A percentile compares a stretch with the other conserved stretches of the same genome.
Conservation (phyloP, 2,888 invertebrate genomes). For the Cremastinae sp. region DNA sequence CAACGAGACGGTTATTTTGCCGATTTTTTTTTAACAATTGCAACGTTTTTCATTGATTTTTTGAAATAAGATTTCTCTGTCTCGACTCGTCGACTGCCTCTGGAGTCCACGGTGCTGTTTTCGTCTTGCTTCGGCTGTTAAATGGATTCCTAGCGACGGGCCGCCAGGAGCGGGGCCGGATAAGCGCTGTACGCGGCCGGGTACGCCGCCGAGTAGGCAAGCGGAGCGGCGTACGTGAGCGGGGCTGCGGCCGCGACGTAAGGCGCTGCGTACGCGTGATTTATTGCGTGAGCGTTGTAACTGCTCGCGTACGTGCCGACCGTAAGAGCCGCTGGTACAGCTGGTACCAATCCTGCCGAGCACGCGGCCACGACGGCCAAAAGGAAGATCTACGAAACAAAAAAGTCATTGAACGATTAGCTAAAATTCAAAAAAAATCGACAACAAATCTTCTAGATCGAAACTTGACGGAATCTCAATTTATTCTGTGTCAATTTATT, state of each 20-base stretch:
- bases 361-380: constrained; percentile 73
- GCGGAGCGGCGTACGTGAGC: constrained; percentile 66
- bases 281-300: constrained; percentile 88
- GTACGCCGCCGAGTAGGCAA: constrained; percentile 61
- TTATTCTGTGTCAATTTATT: too few relatives aligned
- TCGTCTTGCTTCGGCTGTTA: constrained; percentile 12
- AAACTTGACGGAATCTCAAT: too few relatives aligned
- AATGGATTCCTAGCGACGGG: constrained; percentile 69
- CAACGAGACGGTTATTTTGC: background rate
- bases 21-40: background rate
- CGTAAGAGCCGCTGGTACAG: constrained; percentile 82
- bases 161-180: constrained; percentile 68
- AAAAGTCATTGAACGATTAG: background rate
- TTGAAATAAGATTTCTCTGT: background rate
- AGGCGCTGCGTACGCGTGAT: constrained; percentile 88
- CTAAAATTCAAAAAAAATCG: constrained; percentile 5
- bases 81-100: constrained; percentile 30
- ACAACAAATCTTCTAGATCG: constrained; percentile 1
- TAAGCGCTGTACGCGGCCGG: constrained; percentile 60
- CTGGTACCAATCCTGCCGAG: constrained; percentile 73
- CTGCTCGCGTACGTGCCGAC: constrained; percentile 89
- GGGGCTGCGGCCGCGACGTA: constrained; percentile 71
- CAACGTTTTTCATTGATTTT: too few relatives aligned
- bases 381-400: constrained; percentile 70
- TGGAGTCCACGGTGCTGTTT: constrained; percentile 42